Evolutionary conservation across 2,113 vertebrate species (phyloP), one percentile per base, ranked within the genome.

Genomic region (Podocnemis expansa): DNA sequence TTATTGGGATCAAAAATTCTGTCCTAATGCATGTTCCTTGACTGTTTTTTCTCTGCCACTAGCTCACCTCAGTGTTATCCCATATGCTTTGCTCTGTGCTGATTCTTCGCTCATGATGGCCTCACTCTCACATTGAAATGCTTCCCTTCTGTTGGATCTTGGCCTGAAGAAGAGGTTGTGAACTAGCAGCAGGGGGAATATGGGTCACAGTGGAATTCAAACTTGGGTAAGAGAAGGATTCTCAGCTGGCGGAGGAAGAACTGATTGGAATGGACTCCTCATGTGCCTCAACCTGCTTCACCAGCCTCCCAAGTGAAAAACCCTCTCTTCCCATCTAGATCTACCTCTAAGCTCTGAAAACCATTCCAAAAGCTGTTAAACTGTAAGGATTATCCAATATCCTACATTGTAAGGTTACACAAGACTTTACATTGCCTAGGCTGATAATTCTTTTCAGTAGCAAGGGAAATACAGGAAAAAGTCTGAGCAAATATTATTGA

Each of bases 401-500:
- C 84, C 70, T 41, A 81, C 31, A 43, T 54, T 56, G 83, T 82
- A 93, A 78, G 5, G 10, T 89, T 87, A 21, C 70, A 31, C 47
- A 7, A 70, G 73, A 95, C 96, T 96, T 93, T 87, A 55, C 80
- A 91, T 96, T 87, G 78, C 88, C 55, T 91, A 45, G 17, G 60
- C 47, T 95, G 82, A 83, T 85, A 87, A 84, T 85, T 95, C 88
- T 96, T 52, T 63, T 43, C 78, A 79, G 41, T 8, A 43, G 24
- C 22, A 14, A 27, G 41, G 41, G 73, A 27, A 75, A 76, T 76
- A 41, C 73, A 76, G 73, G 22, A 45, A 45, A 76, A 76, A 76
- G 22, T 82, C 70, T 85, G 86, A 83, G 88, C 91, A 97, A 91
- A 96, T 90, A 91, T 83, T 93, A 76, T 73, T 1, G 94, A 92